These are phyloP conservation scores for Picus viridis DNA, from an alignment of 2,797 vertebrate genomes.

Conservation along the genomic window DNA sequence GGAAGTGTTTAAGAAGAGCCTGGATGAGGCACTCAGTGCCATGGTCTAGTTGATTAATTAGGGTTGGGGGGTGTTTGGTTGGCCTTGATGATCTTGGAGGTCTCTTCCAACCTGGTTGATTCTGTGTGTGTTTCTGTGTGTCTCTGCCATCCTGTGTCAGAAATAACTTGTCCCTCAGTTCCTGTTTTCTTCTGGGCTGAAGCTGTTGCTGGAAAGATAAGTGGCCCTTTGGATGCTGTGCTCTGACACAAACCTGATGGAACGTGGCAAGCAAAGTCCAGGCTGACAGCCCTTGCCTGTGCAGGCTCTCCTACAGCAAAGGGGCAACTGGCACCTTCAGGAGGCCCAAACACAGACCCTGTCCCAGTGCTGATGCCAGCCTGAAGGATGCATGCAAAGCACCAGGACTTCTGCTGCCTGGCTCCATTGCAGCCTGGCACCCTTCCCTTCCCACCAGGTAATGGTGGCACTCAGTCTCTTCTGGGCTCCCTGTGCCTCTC, in stretches of 20 bases:
- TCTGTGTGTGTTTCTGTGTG: no score
- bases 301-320: not conserved
- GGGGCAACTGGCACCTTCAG: not conserved
- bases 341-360: not conserved
- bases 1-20: no score
- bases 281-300: not conserved
- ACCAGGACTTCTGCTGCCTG: not conserved
- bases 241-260: not conserved
- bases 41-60: no score
- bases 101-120: no score
- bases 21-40: no score
- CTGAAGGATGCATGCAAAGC: not conserved
- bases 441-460: not conserved
- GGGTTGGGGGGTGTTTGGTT: no score
- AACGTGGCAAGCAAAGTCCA: fast-evolving
- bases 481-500: not conserved
- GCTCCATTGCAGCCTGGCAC: not conserved
- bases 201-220: not conserved
- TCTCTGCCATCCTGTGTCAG: not conserved
- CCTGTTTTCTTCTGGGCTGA: not conserved
- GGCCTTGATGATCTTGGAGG: no score
- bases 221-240: not conserved
- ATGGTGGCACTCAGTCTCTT: fast-evolving
- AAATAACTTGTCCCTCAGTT: not conserved
- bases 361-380: not conserved